A percentile compares a stretch with the other conserved stretches of the same genome.
Conservation (phyloP, 2,888 invertebrate genomes). For the Acanthoscelides obtectus region DNA sequence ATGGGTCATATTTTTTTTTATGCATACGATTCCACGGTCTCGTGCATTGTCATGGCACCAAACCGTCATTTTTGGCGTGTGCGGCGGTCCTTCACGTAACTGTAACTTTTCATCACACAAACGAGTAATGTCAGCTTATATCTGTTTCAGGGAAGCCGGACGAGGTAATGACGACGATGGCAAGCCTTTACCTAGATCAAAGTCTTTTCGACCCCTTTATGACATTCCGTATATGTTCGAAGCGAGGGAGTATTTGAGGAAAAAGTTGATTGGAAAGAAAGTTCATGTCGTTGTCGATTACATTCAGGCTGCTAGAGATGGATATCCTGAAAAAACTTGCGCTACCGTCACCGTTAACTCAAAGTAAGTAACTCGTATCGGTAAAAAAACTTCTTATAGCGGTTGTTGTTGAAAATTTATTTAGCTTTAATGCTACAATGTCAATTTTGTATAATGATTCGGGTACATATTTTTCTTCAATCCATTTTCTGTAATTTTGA, state of each 20-base stretch:
- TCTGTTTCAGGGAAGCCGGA: slow-evolving; percentile 47
- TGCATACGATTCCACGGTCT: too few relatives aligned
- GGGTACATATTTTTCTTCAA: too few relatives aligned
- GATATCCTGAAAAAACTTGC: slow-evolving; percentile 92
- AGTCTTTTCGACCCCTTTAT: slow-evolving; percentile 85
- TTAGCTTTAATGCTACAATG: too few relatives aligned
- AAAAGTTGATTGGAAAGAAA: slow-evolving; percentile 92
- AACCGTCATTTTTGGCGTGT: too few relatives aligned
- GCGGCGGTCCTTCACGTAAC: too few relatives aligned
- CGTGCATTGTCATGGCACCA: too few relatives aligned
- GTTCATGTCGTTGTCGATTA: slow-evolving; percentile 92
- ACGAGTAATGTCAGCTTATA: neutral
- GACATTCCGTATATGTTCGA: slow-evolving; percentile 99
- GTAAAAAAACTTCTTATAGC: too few relatives aligned
- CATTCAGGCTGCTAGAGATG: slow-evolving; percentile 90
- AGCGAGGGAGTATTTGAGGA: slow-evolving; percentile 93
- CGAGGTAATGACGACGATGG: slow-evolving; percentile 60
- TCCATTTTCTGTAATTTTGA: too few relatives aligned
- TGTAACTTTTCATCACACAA: too few relatives aligned
- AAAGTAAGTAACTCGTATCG: slow-evolving; percentile 51
- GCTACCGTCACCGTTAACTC: slow-evolving; percentile 86
- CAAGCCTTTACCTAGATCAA: slow-evolving; percentile 61
- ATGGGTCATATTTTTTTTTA: too few relatives aligned
- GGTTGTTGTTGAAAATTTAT: too few relatives aligned
- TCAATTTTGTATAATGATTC: too few relatives aligned